A percentile compares a stretch with the other conserved stretches of the same genome.
Evolutionary conservation across 2,797 vertebrate genomes (phyloP).

Genomic region (Channallabes apus): DNA sequence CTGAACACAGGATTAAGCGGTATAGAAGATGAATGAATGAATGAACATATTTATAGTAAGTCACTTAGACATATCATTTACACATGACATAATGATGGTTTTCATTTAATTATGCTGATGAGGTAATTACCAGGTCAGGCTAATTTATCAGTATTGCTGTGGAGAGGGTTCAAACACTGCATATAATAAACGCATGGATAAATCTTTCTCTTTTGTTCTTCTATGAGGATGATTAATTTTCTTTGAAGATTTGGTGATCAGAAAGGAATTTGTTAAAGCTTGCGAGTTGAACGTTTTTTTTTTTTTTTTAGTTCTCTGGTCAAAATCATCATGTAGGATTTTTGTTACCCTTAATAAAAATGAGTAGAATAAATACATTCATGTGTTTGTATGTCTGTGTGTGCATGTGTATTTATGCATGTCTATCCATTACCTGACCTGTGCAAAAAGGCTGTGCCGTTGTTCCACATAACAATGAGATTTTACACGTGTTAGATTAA

Average conservation of each 20-base stretch:
- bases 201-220: neutral
- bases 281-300: neutral
- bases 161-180: neutral
- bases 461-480: neutral
- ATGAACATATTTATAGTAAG: too few relatives aligned
- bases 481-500: neutral
- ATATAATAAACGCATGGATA: neutral
- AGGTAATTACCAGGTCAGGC: neutral
- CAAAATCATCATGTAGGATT: neutral
- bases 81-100: neutral
- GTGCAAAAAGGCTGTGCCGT: neutral
- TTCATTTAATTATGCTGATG: neutral
- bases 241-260: neutral
- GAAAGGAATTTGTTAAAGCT: neutral
- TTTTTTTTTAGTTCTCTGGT: neutral
- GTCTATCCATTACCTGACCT: neutral
- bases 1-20: too few relatives aligned
- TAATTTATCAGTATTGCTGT: neutral
- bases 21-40: too few relatives aligned
- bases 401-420: neutral
- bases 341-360: neutral
- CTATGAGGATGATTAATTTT: neutral
- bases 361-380: neutral
- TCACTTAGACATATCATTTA: neutral
- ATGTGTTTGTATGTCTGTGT: neutral